A percentile compares a stretch with the other conserved stretches of the same genome.
These are phyloP conservation scores for Taxidea taxus DNA, from an alignment of 2,113 vertebrate species.

Conservation along the genomic window DNA sequence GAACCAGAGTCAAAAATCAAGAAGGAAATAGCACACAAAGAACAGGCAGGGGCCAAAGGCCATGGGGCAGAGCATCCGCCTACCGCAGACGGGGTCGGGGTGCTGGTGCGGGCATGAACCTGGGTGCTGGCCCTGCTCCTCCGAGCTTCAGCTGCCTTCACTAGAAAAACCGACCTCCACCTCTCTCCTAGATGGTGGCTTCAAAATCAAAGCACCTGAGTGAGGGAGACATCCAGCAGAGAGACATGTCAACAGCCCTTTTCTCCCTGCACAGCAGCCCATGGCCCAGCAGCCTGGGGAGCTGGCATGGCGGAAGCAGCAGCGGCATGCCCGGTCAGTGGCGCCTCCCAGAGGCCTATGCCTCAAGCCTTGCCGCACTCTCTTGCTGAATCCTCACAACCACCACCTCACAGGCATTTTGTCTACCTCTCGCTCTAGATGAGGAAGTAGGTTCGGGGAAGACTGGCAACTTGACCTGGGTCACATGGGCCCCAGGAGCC, in stretches of 20 bases:
- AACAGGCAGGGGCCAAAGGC: not conserved
- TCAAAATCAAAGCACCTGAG: fast-evolving
- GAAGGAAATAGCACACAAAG: not conserved
- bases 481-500: not conserved
- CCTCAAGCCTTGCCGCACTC: not conserved
- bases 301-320: fast-evolving
- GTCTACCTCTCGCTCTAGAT: not conserved
- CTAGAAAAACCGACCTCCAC: not conserved
- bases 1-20: not conserved
- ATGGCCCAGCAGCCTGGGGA: fast-evolving
- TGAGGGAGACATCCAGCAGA: fast-evolving
- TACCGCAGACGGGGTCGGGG: not conserved
- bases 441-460: not conserved
- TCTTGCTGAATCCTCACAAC: not conserved
- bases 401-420: not conserved
- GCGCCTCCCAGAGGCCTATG: fast-evolving
- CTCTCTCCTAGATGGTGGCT: not conserved
- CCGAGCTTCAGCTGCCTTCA: not conserved
- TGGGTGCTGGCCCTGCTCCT: not conserved
- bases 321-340: fast-evolving
- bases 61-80: not conserved
- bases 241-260: fast-evolving
- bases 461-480: not conserved
- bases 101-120: fast-evolving
- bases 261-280: not conserved